phyloP scores from a whole-genome alignment of 2,113 vertebrate genomes.

The Leucoraja erinaceus region DNA sequence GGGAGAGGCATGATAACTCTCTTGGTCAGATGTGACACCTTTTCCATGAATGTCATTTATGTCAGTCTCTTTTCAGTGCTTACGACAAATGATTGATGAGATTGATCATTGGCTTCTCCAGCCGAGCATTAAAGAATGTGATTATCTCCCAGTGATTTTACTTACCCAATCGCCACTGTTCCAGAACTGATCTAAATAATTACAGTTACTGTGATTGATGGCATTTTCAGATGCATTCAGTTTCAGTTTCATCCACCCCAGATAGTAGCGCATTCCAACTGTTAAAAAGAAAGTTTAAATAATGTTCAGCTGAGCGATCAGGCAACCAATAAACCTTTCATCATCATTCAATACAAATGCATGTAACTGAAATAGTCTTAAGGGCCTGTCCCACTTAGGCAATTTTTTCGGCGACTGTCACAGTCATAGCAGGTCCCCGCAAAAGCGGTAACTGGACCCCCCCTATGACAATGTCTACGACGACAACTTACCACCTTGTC shows the following conservation, averaged over 20 bases:
- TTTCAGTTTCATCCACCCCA: not conserved
- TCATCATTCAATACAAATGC: not conserved
- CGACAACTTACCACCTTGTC: no score
- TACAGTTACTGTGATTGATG: not conserved
- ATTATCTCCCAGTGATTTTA: not conserved
- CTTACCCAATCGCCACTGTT: not conserved
- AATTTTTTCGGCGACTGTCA: no score
- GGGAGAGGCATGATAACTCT: not conserved
- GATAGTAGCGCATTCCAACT: not conserved
- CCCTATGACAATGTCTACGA: no score
- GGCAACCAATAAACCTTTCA: not conserved
- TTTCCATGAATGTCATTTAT: not conserved
- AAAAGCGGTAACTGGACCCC: no score
- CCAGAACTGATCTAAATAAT: not conserved
- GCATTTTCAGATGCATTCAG: not conserved
- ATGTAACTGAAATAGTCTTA: not conserved
- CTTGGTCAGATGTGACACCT: not conserved
- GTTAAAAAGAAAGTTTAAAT: not conserved
- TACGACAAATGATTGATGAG: not conserved
- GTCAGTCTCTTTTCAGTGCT: not conserved
- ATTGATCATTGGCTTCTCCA: not conserved
- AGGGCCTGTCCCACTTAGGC: no score
- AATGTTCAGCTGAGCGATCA: not conserved
- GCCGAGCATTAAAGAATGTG: not conserved
- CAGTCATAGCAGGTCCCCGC: no score